Conservation (phyloP, 2,797 vertebrate species). For the Eutrigla gurnardus region DNA sequence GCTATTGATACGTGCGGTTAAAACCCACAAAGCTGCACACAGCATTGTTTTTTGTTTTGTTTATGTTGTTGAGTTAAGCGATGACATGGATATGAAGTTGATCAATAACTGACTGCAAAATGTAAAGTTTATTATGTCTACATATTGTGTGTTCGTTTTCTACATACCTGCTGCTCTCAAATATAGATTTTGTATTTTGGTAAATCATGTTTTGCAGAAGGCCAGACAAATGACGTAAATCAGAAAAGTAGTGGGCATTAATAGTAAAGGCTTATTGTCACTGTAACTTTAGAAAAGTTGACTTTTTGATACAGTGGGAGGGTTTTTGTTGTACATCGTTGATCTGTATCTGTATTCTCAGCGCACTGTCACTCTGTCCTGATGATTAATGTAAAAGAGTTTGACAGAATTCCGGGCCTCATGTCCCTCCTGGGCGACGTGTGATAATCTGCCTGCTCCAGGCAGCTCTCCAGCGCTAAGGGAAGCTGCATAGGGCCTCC, state of each 20-base stretch:
- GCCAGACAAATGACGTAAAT: conserved; percentile 6
- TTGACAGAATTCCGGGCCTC: conserved; percentile 79
- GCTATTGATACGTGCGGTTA: conserved; percentile 16
- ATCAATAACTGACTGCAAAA: not conserved
- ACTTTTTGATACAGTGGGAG: conserved; percentile 53
- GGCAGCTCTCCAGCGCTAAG: conserved; percentile 66
- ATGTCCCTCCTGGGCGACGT: conserved; percentile 78
- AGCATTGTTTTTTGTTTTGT: not conserved
- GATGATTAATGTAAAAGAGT: conserved; percentile 82
- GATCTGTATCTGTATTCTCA: conserved; percentile 67
- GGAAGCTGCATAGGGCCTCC: conserved; percentile 54
- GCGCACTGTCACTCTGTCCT: conserved; percentile 61
- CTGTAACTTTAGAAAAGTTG: conserved; percentile 60
- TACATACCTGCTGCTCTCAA: not conserved
- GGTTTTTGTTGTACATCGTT: conserved; percentile 34
- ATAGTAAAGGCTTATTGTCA: conserved; percentile 26
- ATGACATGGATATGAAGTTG: conserved; percentile 6
- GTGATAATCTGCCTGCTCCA: conserved; percentile 76
- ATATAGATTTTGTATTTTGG: conserved; percentile 16
- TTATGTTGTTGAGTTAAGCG: not conserved
- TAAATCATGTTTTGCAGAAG: conserved; percentile 18
- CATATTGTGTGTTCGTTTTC: conserved; percentile 15
- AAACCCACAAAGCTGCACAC: conserved; percentile 3
- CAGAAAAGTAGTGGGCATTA: not conserved
- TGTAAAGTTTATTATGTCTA: conserved; percentile 9